Base-by-base conservation (phyloP, 1,140 invertebrate species). In the Brachionus sp. region DNA sequence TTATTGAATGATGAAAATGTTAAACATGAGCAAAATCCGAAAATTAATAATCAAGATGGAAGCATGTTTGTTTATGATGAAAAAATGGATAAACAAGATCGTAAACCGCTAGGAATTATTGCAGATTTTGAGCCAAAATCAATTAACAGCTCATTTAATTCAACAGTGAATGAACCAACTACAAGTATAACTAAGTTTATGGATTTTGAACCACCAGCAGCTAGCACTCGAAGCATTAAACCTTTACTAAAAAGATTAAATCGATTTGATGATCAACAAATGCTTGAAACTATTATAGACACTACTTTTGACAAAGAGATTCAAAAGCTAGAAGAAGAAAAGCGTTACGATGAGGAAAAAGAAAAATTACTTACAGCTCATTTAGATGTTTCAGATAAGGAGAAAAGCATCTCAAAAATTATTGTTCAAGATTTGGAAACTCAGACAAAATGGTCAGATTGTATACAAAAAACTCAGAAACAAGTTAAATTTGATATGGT, bases 21-120 rank as follows among this genome's bases (percentile, higher is more conserved):
- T 35, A 29, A 80, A 4, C 12, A 3, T 13, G 39, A 78, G n/a
- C 10, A 46, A 33, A 57, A 42, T 13, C 12, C 12, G 37, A 78
- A 10, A 35, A 50, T 39, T 35, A 78, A 0, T 5, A 78, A 35
- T 53, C 77, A 78, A 62, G 77, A 78, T 50, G 77, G 53, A 9
- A 66, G 62, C 23, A 42, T 62, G 50, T 75, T 75, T 75, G 77
- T 62, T 10, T 57, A 80, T 13, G 77, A 80, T 13, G 19, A 80
- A 25, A 62, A 78, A 62, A 12, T 80, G 23, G 62, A 66, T 2
- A 5, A 4, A 7, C 57, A 80, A 42, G 50, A 80, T 33, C 77
- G 77, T 4, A 80, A 62, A 23, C 77, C 77, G 35, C 39, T 80
- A 12, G 50, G 50, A 23, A 29, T 62, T 23, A 62, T 80, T 62